phyloP scores from a whole-genome alignment of 2,797 vertebrate genomes.

The Sciaenops ocellatus region DNA sequence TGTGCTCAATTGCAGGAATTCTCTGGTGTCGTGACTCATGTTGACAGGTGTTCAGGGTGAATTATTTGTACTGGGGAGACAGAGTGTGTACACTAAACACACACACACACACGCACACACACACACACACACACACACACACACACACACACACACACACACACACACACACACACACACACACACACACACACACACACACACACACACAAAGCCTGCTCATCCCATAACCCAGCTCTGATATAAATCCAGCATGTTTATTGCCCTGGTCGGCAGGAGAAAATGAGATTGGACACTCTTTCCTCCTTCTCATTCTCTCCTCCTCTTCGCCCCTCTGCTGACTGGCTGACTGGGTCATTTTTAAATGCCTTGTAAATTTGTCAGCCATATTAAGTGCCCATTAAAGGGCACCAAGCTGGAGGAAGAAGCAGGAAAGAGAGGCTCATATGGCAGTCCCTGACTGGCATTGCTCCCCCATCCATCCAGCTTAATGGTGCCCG shows the following conservation, averaged over 20 bases:
- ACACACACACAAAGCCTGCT: slow-evolving; percentile 40
- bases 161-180: slow-evolving; percentile 31
- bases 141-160: slow-evolving; percentile 14
- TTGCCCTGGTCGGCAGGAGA: slow-evolving; percentile 73
- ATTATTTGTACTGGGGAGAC: slow-evolving; percentile 71
- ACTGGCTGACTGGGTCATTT: slow-evolving; percentile 82
- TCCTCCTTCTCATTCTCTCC: slow-evolving; percentile 62
- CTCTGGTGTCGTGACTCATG: slow-evolving; percentile 83
- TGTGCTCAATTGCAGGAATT: slow-evolving; percentile 89
- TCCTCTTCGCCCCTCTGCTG: slow-evolving; percentile 60
- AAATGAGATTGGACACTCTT: slow-evolving; percentile 81
- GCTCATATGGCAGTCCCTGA: slow-evolving; percentile 70
- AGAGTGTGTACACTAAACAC: slow-evolving; percentile 60
- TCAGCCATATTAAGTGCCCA: slow-evolving; percentile 86
- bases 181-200: slow-evolving; percentile 18
- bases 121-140: slow-evolving; percentile 12
- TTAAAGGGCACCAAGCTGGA: slow-evolving; percentile 82
- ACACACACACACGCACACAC: slow-evolving; percentile 38
- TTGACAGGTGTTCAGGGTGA: slow-evolving; percentile 85
- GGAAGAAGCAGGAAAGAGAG: slow-evolving; percentile 68
- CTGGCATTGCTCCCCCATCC: slow-evolving; percentile 71
- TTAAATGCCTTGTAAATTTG: slow-evolving; percentile 87
- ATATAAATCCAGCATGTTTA: slow-evolving; percentile 82
- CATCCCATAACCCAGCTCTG: slow-evolving; percentile 65
- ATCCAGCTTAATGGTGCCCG: slow-evolving; percentile 75